Conservation (phyloP, 2,113 vertebrate species). For the Microtus richardsoni region DNA sequence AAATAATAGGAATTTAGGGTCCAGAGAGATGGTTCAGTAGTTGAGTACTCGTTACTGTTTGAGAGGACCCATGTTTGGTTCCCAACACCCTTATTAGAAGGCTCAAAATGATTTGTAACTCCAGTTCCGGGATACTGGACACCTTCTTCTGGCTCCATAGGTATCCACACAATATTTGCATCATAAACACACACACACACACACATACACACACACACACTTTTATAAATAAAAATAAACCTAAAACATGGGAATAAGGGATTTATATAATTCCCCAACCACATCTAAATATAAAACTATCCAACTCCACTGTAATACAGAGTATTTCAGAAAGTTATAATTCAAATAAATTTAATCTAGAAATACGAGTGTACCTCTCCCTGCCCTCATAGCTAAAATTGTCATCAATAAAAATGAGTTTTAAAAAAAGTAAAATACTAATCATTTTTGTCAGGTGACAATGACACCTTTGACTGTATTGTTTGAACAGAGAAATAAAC, state of each 20-base stretch:
- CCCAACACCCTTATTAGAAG: not conserved
- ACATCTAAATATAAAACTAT: not conserved
- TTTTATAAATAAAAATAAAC: not conserved
- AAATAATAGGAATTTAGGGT: not conserved
- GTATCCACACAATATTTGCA: not conserved
- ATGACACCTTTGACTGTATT: not conserved
- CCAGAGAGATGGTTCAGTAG: not conserved
- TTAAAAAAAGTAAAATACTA: not conserved
- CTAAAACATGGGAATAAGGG: not conserved
- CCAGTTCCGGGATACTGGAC: not conserved
- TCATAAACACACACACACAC: not conserved
- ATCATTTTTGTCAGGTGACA: conserved; percentile 26
- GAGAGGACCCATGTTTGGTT: not conserved
- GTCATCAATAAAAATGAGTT: not conserved
- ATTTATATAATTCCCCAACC: not conserved
- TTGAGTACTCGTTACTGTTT: not conserved
- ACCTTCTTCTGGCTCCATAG: not conserved
- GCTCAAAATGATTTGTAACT: not conserved
- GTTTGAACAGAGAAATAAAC: conserved; percentile 55
- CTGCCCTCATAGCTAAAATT: not conserved
- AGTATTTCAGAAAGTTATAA: not conserved
- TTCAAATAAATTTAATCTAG: conserved; percentile 22
- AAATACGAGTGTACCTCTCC: not conserved
- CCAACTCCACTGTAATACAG: not conserved
- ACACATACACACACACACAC: too few relatives aligned